Percentiles rank a stretch among this genome's conserved stretches.
phyloP scores from a whole-genome alignment of 2,888 invertebrate genomes.

The Yponomeuta evonymella region DNA sequence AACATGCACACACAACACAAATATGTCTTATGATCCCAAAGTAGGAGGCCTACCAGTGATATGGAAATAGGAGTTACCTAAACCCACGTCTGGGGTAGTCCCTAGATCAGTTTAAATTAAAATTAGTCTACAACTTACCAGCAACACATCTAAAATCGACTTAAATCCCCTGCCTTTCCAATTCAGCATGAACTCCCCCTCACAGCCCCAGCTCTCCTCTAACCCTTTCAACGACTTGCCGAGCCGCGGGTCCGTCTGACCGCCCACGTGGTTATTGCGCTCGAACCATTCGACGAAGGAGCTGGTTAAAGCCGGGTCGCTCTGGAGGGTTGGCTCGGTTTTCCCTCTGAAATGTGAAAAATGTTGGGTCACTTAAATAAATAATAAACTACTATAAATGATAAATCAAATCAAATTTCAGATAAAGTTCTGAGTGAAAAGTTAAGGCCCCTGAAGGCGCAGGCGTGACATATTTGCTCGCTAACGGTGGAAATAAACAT shows the following conservation, averaged over 20 bases:
- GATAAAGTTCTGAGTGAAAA: too few relatives aligned
- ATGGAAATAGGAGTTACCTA: too few relatives aligned
- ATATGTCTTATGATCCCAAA: too few relatives aligned
- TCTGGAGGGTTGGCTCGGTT: conserved; percentile 39
- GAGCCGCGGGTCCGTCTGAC: conserved; percentile 62
- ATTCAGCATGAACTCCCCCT: conserved; percentile 81
- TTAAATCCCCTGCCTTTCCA: conserved; percentile 86
- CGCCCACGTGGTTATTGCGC: conserved; percentile 79
- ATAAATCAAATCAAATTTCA: too few relatives aligned
- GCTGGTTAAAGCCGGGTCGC: conserved; percentile 49
- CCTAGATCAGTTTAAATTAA: too few relatives aligned
- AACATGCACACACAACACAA: too few relatives aligned
- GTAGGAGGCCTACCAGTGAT: too few relatives aligned
- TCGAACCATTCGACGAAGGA: conserved; percentile 78
- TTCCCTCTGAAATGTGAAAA: conserved; percentile 33
- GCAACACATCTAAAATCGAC: conserved; percentile 80
- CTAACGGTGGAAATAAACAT: too few relatives aligned
- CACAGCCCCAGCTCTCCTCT: conserved; percentile 79
- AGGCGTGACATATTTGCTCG: too few relatives aligned
- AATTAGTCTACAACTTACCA: conserved; percentile 59
- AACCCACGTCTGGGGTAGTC: too few relatives aligned
- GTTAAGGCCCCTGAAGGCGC: too few relatives aligned
- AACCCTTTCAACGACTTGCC: conserved; percentile 79
- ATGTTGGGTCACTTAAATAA: not conserved
- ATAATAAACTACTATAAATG: not conserved